phyloP scores from a whole-genome alignment of 2,888 invertebrate species.

The Anticlea derivata region DNA sequence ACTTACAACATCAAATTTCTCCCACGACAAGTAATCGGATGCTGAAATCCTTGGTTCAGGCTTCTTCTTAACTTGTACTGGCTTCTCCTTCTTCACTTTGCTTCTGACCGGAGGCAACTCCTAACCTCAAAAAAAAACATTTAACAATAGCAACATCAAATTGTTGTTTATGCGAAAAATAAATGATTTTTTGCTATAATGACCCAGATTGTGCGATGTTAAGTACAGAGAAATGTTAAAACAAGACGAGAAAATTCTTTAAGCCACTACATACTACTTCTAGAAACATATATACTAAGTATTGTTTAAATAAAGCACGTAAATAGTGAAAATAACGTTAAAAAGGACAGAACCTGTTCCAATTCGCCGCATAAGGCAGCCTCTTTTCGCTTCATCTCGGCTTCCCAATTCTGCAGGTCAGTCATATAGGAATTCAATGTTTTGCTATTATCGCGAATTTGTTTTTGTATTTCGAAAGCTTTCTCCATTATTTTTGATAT shows the following conservation, averaged over 20 bases:
- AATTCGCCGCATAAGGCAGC: slow-evolving; percentile 77
- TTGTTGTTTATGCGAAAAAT: no score
- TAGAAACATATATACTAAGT: no score
- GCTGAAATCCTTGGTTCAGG: slow-evolving; percentile 80
- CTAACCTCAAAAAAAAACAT: slow-evolving; percentile 55
- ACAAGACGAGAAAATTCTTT: no score
- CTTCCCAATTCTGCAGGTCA: slow-evolving; percentile 89
- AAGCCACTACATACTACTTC: no score
- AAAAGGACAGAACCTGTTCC: slow-evolving; percentile 73
- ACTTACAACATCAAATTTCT: slow-evolving; percentile 90
- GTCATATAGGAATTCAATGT: slow-evolving; percentile 88
- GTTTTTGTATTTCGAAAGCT: slow-evolving; percentile 87
- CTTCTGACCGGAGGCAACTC: slow-evolving; percentile 81
- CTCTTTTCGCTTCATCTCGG: slow-evolving; percentile 89
- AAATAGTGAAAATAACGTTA: slow-evolving; percentile 40
- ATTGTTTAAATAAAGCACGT: slow-evolving; percentile 7
- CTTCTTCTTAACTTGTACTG: slow-evolving; percentile 54
- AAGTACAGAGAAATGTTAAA: no score
- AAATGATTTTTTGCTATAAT: background rate
- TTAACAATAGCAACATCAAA: background rate
- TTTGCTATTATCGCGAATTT: slow-evolving; percentile 88
- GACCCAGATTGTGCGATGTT: background rate
- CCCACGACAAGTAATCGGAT: slow-evolving; percentile 89
- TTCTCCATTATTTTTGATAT: slow-evolving; percentile 77
- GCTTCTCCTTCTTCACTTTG: slow-evolving; percentile 71